Conservation (phyloP, 2,797 vertebrate species). For the Malacoctenus gilli region DNA sequence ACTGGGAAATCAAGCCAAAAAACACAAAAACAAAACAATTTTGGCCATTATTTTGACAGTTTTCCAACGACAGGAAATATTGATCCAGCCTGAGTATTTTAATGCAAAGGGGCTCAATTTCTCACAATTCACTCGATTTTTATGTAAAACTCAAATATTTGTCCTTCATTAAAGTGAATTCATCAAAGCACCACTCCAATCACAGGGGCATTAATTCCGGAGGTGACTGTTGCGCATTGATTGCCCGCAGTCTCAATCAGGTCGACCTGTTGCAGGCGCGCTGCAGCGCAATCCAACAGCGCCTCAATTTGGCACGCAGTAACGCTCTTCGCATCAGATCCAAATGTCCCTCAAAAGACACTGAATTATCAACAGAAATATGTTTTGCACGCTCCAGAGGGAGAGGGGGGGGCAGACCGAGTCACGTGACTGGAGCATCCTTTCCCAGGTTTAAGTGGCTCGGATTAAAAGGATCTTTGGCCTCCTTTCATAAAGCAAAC, state of each 20-base stretch:
- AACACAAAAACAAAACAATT: too few species aligned
- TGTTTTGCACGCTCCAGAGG: too few species aligned
- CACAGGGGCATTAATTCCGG: neutral
- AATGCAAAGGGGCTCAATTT: too few species aligned
- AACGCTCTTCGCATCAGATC: neutral
- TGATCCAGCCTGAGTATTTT: too few species aligned
- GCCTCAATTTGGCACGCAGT: neutral
- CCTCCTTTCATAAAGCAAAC: conserved; percentile 85
- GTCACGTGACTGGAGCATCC: conserved; percentile 82
- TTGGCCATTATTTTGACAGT: too few species aligned
- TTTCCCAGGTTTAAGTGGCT: conserved; percentile 61
- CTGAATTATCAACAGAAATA: conserved; percentile 9
- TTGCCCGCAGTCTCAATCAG: neutral
- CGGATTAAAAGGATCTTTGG: conserved; percentile 73
- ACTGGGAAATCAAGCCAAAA: too few species aligned
- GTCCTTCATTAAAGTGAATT: too few species aligned
- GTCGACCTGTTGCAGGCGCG: neutral
- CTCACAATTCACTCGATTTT: too few species aligned
- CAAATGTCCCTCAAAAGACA: neutral
- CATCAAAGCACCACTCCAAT: accelerated
- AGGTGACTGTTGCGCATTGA: conserved; percentile 41
- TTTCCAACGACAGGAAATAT: too few species aligned
- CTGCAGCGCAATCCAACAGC: neutral
- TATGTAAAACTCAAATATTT: too few species aligned
- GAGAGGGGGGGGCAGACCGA: neutral